These are phyloP conservation scores for Diorhabda sublineata DNA, from an alignment of 1,140 invertebrate species.

Conservation along the genomic window DNA sequence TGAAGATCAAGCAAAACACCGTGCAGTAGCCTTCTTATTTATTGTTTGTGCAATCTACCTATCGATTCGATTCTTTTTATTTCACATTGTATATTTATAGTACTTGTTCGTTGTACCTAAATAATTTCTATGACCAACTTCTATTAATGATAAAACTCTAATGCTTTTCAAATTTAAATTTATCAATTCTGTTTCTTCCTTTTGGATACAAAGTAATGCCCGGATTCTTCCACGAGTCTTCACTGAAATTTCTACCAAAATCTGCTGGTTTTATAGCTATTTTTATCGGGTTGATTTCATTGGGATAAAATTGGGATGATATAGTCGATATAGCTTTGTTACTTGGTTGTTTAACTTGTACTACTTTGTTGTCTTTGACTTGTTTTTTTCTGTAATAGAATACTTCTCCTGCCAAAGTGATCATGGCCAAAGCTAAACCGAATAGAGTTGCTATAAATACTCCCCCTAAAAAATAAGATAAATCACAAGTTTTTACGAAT, in stretches of 20 bases:
- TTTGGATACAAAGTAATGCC: background rate
- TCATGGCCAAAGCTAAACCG: slow-evolving; percentile 75
- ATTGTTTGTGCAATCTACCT: too few species aligned
- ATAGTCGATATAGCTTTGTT: slow-evolving; percentile 4
- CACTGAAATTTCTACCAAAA: background rate
- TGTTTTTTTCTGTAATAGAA: slow-evolving; percentile 70
- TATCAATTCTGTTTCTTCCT: background rate
- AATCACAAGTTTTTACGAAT: background rate
- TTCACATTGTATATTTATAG: too few species aligned
- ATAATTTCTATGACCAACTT: too few species aligned
- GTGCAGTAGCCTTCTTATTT: too few species aligned
- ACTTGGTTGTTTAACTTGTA: slow-evolving; percentile 40
- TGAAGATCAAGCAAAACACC: too few species aligned
- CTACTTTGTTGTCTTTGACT: slow-evolving; percentile 46
- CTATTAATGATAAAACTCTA: too few species aligned
- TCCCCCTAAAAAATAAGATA: slow-evolving; percentile 58
- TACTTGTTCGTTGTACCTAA: too few species aligned
- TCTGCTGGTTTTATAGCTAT: slow-evolving; percentile 5
- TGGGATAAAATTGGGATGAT: background rate
- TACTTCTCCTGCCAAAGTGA: slow-evolving; percentile 75
- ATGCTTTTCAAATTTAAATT: background rate
- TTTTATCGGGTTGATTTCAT: slow-evolving; percentile 1
- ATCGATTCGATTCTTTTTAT: too few species aligned
- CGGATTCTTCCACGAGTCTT: background rate
- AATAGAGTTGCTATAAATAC: slow-evolving; percentile 86